These are phyloP conservation scores for Limnephilus auricula DNA, from an alignment of 2,888 invertebrate species.

Conservation along the genomic window DNA sequence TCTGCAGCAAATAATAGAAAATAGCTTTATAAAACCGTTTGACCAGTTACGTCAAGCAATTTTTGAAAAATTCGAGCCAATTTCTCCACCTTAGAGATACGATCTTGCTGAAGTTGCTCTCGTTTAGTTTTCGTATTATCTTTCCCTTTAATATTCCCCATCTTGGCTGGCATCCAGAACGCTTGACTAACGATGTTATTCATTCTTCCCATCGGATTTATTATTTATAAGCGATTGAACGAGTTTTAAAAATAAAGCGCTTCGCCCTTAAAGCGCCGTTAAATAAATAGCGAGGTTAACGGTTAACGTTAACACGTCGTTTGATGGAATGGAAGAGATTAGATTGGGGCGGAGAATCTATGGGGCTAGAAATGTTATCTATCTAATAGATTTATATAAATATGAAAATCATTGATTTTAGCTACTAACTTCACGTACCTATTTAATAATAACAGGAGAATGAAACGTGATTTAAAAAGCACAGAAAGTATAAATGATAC, in stretches of 20 bases:
- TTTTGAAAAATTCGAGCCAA: background rate
- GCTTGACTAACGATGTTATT: constrained; percentile 8
- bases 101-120: background rate
- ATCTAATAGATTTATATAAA: background rate
- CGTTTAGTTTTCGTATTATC: background rate
- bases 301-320: constrained; percentile 13
- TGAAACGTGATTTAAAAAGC: too few species aligned
- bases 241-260: constrained; percentile 7
- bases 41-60: background rate
- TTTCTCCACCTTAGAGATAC: background rate
- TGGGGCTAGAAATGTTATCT: background rate
- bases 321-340: background rate
- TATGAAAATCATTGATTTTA: background rate
- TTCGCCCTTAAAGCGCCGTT: background rate
- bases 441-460: too few species aligned
- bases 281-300: constrained; percentile 9
- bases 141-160: background rate
- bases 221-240: constrained; percentile 12
- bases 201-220: constrained; percentile 19
- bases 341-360: background rate
- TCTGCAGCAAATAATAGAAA: too few species aligned
- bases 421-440: background rate
- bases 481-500: too few species aligned
- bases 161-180: constrained; percentile 10
- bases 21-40: background rate